Percentiles rank a stretch among this genome's conserved stretches.
Conservation (phyloP, 2,888 invertebrate genomes). For the Aspidiotus destructor region DNA sequence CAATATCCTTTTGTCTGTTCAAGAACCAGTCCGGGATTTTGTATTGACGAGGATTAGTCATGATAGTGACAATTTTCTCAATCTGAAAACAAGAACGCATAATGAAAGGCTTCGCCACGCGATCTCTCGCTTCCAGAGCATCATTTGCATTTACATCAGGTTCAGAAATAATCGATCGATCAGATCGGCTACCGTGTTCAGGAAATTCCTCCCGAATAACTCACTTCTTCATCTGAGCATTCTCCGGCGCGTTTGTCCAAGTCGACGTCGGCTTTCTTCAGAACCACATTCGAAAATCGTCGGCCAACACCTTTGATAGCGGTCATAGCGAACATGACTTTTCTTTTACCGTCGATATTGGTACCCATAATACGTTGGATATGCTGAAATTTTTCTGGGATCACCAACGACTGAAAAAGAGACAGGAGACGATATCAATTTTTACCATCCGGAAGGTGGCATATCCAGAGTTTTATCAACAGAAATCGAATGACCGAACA, state of each 20-base stretch:
- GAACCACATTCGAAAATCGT: conserved; percentile 91
- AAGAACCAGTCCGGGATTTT: conserved; percentile 99
- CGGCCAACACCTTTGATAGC: conserved; percentile 99
- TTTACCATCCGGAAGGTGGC: too few relatives aligned
- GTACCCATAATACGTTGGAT: conserved; percentile 99
- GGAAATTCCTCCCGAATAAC: too few relatives aligned
- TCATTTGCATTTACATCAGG: too few relatives aligned
- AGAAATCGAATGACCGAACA: too few relatives aligned
- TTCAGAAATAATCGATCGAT: too few relatives aligned
- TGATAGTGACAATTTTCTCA: conserved; percentile 96
- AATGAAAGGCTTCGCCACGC: too few relatives aligned
- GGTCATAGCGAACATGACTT: conserved; percentile 98
- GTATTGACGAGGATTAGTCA: conserved; percentile 95
- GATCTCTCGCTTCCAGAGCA: too few relatives aligned
- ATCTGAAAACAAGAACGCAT: conserved; percentile 50
- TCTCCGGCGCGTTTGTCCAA: conserved; percentile 97
- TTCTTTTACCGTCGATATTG: conserved; percentile 97
- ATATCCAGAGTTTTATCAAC: too few relatives aligned
- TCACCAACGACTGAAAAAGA: conserved; percentile 77
- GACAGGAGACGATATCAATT: neutral
- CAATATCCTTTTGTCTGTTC: conserved; percentile 98
- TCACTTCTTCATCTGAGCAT: conserved; percentile 93
- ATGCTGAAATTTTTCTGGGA: conserved; percentile 99
- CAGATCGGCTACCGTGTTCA: too few relatives aligned
- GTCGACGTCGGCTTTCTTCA: conserved; percentile 98